Base-by-base conservation (phyloP, 2,888 invertebrate species). In the Lycia hirtaria region DNA sequence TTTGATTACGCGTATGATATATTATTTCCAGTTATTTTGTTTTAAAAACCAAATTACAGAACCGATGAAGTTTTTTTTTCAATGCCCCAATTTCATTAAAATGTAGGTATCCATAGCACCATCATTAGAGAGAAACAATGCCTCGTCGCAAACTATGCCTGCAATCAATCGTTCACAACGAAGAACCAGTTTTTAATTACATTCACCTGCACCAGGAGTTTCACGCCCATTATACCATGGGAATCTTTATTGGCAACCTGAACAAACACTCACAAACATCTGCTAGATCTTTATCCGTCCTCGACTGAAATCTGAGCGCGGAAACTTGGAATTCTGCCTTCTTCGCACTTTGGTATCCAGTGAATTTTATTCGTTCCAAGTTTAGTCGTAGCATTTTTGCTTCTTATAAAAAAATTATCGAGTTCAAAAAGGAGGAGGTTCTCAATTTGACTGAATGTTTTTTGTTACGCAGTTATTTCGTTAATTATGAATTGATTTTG, bases 181-280 rank as follows among this genome's bases (percentile, higher is more conserved):
- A 12, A 24, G 28, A 54, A 55, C 40, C 51, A 38, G 57, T 51
- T 58, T 47, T 56, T 45, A 44, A 60, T 55, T 49, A 45, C 45
- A 50, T 53, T 44, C 40, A 50, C 33, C 44, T 43, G 59, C 49
- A 45, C 30, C 44, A 15, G 14, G 40, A 51, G 37, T 54, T 60
- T 60, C 56, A 58, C 60, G 54, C 49, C 56, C 52, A 56, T 65
- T 59, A 60, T 60, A 50, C 52, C 41, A 58, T 56, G 56, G 44
- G 62, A 59, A 56, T 62, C 52, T 65, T 58, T 60, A 60, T 59
- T 57, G 59, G 50, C 37, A 37, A 12, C 35, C 35, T 49, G 56
- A 38, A 53, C 57, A 55, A 30, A 51, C 24, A 35, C 30, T 33
- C 51, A 55, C 40, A 56, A n/a, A 59, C 52, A 59, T 54, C 17